Base-by-base conservation (phyloP, 2,888 invertebrate genomes). In the Lagria hirta region DNA sequence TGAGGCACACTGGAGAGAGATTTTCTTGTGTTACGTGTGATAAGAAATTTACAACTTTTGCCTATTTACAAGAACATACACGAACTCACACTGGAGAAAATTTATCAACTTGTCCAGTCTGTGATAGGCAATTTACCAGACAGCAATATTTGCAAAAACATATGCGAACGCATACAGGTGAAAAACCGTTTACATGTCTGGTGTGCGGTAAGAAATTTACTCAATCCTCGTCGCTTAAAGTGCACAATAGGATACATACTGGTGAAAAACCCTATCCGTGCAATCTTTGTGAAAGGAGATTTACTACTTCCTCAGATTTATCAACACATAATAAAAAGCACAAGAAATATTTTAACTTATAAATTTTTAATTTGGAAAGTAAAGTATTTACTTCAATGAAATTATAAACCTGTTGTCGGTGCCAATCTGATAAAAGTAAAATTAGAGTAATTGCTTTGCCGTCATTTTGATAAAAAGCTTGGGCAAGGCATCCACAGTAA, bases 101-200 rank as follows among this genome's bases (percentile, higher is more conserved):
- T 42, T 59, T 73, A 8, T 73, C 70, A 26, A 62, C 64, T 18
- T 74, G 74, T 53, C 59, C 61, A 12, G 54, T 66, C 5, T 73
- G 73, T 52, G 69, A 70, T 3, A 70, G 75, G 23, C 71, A 68
- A 43, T 80, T 79, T 58, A 73, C 76, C 0, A 73, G 78, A 26
- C 73, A 75, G n/a, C 76, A 77, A 5, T 72, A 78, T 32, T 68
- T 79, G 29, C 75, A 74, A 48, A 72, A 68, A 15, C 77, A 78
- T 54, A 65, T 66, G 57, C 66, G 75, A 17, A 74, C 71, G 1
- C 78, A 78, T 54, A 75, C 75, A 0, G 77, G 75, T 2, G 71
- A 71, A 48, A 72, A 71, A 44, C 69, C 69, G 2, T 70, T 60
- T 46, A 52, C 60, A 5, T 70, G 69, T 52, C 58, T 60, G 17